Percentiles rank a stretch among this genome's conserved stretches.
phyloP scores from a whole-genome alignment of 2,888 invertebrate genomes.

The Lordiphosa andalusiaca region DNA sequence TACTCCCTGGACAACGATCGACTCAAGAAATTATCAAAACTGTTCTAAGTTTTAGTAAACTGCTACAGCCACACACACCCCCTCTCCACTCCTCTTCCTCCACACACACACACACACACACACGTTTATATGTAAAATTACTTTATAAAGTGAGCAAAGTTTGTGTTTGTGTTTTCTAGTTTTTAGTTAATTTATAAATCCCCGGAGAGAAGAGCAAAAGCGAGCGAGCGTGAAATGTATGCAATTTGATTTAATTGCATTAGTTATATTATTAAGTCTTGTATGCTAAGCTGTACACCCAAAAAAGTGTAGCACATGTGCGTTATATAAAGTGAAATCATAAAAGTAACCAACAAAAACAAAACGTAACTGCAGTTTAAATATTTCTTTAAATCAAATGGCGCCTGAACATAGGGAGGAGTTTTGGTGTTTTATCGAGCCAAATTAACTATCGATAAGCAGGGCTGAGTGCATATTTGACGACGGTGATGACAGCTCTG shows the following conservation, averaged over 20 bases:
- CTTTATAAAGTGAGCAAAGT: slow-evolving; percentile 48
- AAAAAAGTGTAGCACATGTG: slow-evolving; percentile 46
- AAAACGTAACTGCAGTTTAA: background rate
- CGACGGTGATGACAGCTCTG: background rate
- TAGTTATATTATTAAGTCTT: slow-evolving; percentile 50
- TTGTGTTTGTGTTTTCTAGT: slow-evolving; percentile 71
- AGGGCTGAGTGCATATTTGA: no score
- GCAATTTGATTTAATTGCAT: slow-evolving; percentile 50
- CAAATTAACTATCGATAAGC: no score
- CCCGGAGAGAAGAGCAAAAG: slow-evolving; percentile 23
- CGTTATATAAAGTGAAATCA: slow-evolving; percentile 53
- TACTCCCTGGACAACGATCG: slow-evolving; percentile 32
- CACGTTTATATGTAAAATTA: slow-evolving; percentile 39
- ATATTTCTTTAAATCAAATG: background rate
- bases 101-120: slow-evolving; percentile 24
- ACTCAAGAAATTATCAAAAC: slow-evolving; percentile 49
- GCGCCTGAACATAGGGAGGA: no score
- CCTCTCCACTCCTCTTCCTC: background rate
- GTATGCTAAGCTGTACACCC: slow-evolving; percentile 50
- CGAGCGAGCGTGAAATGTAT: slow-evolving; percentile 42
- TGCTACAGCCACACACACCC: slow-evolving; percentile 35
- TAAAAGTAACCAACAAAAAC: slow-evolving; percentile 34
- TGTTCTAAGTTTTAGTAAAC: slow-evolving; percentile 68
- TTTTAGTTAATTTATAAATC: slow-evolving; percentile 65
- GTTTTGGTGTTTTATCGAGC: no score